These are phyloP conservation scores for Pollenia amentaria DNA, from an alignment of 2,888 invertebrate species.

Conservation along the genomic window DNA sequence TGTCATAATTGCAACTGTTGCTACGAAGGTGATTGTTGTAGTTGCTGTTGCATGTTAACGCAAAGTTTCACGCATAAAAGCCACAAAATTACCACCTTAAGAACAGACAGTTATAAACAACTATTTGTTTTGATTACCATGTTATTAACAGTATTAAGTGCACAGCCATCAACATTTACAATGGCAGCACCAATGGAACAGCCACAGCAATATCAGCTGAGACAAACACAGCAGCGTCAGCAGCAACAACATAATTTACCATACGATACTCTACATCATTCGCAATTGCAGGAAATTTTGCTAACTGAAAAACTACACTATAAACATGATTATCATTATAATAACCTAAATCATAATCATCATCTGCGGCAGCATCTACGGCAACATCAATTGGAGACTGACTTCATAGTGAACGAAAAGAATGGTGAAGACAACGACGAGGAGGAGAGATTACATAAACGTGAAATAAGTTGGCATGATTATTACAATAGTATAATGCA, in stretches of 20 bases:
- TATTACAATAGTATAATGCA: constrained; percentile 72
- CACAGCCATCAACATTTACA: constrained; percentile 70
- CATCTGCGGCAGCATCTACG: constrained; percentile 20
- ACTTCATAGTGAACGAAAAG: constrained; percentile 9
- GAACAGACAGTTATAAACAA: constrained; percentile 70
- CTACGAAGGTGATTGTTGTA: constrained; percentile 44
- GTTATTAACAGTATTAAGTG: constrained; percentile 76
- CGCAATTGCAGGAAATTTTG: constrained; percentile 52
- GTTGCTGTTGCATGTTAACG: constrained; percentile 65
- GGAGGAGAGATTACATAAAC: constrained; percentile 72
- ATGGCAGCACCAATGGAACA: constrained; percentile 66
- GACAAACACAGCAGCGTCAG: constrained; percentile 13
- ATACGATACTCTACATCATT: constrained; percentile 21
- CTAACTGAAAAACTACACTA: constrained; percentile 44
- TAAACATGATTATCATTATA: constrained; percentile 26
- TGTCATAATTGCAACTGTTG: constrained; percentile 67
- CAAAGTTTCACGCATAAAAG: constrained; percentile 67
- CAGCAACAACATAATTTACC: constrained; percentile 55
- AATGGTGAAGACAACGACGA: background rate
- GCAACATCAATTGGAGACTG: constrained; percentile 52
- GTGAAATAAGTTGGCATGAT: constrained; percentile 72
- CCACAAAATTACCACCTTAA: constrained; percentile 70
- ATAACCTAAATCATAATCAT: constrained; percentile 41
- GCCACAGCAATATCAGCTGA: constrained; percentile 24
- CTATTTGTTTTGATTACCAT: constrained; percentile 71